A percentile compares a stretch with the other conserved stretches of the same genome.
phyloP scores from a whole-genome alignment of 2,888 invertebrate genomes.

The Drosophila pegasa region DNA sequence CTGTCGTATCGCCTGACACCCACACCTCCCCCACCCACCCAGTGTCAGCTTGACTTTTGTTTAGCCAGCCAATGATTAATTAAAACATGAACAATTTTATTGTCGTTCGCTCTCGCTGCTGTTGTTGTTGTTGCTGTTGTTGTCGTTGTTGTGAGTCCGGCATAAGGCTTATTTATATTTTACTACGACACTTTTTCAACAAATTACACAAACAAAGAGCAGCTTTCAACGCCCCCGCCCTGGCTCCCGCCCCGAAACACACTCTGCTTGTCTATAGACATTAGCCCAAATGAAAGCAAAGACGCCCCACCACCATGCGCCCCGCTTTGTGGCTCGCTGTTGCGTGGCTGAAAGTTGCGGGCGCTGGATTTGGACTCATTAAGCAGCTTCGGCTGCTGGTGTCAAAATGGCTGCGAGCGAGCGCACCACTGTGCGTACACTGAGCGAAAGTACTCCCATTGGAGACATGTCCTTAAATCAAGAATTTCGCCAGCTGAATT shows the following conservation, averaged over 20 bases:
- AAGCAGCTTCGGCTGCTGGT: constrained; percentile 70
- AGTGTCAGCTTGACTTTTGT: constrained; percentile 44
- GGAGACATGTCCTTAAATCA: too few relatives aligned
- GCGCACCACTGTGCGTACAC: constrained; percentile 15
- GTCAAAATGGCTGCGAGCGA: constrained; percentile 60
- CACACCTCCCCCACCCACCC: constrained; percentile 2
- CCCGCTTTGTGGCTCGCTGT: constrained; percentile 13
- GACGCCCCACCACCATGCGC: not conserved
- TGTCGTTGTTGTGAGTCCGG: constrained; percentile 35
- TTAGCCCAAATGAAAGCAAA: constrained; percentile 40
- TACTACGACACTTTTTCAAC: constrained; percentile 67
- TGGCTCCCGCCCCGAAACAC: constrained; percentile 2
- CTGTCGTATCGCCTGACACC: constrained; percentile 39
- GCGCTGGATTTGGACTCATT: constrained; percentile 74
- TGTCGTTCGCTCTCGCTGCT: constrained; percentile 25
- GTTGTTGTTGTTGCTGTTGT: constrained; percentile 26
- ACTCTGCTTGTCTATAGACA: constrained; percentile 39
- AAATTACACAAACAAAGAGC: constrained; percentile 60
- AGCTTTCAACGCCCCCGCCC: constrained; percentile 31
- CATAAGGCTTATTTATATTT: constrained; percentile 49
- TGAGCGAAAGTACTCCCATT: too few relatives aligned
- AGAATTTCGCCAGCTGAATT: not conserved
- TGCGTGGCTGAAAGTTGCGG: constrained; percentile 61
- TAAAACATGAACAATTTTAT: constrained; percentile 57
- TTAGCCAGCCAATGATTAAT: constrained; percentile 62